Conservation (phyloP, 2,113 vertebrate species). For the Ursus arctos region DNA sequence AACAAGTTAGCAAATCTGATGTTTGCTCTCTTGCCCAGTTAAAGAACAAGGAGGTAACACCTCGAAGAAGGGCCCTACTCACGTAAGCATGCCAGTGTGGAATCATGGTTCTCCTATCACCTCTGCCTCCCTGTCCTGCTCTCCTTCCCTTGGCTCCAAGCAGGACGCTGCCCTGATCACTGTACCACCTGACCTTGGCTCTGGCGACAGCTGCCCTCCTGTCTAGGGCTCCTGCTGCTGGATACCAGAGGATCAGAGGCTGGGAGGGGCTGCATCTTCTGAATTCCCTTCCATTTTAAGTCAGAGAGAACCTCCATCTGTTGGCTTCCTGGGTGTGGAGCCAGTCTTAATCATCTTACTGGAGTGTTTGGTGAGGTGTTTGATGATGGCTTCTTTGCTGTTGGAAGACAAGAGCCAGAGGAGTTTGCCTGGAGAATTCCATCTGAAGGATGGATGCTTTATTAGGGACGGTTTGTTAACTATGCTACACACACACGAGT, state of each 20-base stretch:
- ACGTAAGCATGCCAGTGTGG: rapidly evolving
- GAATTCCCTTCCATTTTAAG: slow-evolving; percentile 68
- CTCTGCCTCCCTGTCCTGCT: rapidly evolving
- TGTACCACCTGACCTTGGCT: background rate
- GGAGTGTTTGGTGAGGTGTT: background rate
- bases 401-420: background rate
- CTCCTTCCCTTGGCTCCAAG: rapidly evolving
- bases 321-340: background rate
- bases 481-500: too few species aligned
- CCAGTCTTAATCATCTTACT: background rate
- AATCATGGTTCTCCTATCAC: rapidly evolving
- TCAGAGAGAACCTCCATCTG: background rate
- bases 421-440: background rate
- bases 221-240: too few species aligned
- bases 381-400: background rate
- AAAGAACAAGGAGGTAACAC: background rate
- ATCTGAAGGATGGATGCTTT: background rate
- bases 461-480: background rate
- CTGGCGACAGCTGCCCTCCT: background rate
- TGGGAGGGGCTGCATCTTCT: background rate
- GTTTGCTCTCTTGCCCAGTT: background rate
- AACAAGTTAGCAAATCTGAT: background rate
- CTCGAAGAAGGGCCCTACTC: background rate
- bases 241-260: background rate
- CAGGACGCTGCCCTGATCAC: background rate